Conservation (phyloP, 1,140 invertebrate genomes). For the Myzus persicae region DNA sequence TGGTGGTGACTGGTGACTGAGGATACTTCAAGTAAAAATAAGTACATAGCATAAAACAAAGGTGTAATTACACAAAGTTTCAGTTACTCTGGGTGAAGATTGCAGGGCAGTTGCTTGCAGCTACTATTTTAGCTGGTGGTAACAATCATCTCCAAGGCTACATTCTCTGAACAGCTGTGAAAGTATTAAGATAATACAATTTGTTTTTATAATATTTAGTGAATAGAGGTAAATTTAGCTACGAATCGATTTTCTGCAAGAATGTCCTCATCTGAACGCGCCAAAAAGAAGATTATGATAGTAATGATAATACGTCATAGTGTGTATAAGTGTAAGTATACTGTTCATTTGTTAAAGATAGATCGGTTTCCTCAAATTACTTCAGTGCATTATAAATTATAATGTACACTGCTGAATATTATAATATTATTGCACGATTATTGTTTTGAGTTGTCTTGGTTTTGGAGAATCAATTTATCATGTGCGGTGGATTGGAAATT, state of each 20-base stretch:
- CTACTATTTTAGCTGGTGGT: no score
- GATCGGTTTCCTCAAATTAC: not conserved
- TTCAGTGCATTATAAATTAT: not conserved
- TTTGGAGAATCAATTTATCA: not conserved
- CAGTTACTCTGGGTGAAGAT: no score
- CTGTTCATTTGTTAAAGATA: no score
- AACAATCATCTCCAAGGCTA: no score
- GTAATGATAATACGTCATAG: not conserved
- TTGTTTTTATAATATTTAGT: not conserved
- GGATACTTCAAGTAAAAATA: no score
- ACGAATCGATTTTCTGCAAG: not conserved
- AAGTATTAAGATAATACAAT: accelerated
- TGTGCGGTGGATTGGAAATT: not conserved
- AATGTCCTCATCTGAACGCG: not conserved
- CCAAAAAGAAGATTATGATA: not conserved
- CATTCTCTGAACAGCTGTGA: not conserved
- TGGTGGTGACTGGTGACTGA: no score
- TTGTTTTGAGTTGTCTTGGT: not conserved
- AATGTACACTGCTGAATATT: not conserved
- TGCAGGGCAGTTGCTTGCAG: no score
- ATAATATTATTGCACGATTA: not conserved
- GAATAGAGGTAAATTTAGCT: no score
- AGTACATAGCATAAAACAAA: no score
- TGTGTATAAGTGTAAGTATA: not conserved
- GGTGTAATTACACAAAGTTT: no score